A percentile compares a stretch with the other conserved stretches of the same genome.
Conservation (phyloP, 1,140 invertebrate species). For the Mya arenaria region DNA sequence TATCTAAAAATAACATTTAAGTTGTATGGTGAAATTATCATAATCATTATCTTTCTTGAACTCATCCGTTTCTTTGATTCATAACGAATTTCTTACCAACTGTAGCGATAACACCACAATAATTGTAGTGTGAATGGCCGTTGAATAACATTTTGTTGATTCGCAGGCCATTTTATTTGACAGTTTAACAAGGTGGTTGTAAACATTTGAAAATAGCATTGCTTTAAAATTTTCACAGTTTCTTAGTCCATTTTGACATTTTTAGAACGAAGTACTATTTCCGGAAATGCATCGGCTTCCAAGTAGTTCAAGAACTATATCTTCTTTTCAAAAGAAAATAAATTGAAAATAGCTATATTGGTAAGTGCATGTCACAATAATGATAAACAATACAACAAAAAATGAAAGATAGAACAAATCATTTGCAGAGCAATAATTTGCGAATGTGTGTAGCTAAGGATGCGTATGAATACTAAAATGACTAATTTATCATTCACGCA, state of each 20-base stretch:
- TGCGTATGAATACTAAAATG: conserved; percentile 28
- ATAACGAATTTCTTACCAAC: conserved; percentile 60
- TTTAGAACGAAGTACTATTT: conserved; percentile 3
- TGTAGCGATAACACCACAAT: conserved; percentile 65
- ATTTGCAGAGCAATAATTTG: too few species aligned
- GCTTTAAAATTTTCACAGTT: neutral
- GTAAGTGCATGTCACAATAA: too few species aligned
- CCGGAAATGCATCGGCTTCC: neutral
- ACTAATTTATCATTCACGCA: conserved; percentile 26
- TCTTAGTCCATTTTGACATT: conserved; percentile 49
- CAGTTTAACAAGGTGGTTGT: conserved; percentile 29
- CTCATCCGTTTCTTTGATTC: neutral
- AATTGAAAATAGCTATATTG: too few species aligned
- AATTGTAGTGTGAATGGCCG: conserved; percentile 63
- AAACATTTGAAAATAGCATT: conserved; percentile 30
- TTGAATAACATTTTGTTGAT: conserved; percentile 62
- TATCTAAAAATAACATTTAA: too few species aligned
- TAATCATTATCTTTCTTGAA: conserved; percentile 50
- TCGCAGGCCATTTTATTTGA: conserved; percentile 49
- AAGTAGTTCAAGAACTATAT: too few species aligned
- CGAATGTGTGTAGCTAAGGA: conserved; percentile 15
- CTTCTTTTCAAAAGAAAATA: too few species aligned
- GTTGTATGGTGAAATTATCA: conserved; percentile 7
- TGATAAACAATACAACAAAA: too few species aligned
- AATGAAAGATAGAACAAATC: too few species aligned